Base-by-base conservation (phyloP, 2,113 vertebrate genomes). In the Lophius piscatorius region DNA sequence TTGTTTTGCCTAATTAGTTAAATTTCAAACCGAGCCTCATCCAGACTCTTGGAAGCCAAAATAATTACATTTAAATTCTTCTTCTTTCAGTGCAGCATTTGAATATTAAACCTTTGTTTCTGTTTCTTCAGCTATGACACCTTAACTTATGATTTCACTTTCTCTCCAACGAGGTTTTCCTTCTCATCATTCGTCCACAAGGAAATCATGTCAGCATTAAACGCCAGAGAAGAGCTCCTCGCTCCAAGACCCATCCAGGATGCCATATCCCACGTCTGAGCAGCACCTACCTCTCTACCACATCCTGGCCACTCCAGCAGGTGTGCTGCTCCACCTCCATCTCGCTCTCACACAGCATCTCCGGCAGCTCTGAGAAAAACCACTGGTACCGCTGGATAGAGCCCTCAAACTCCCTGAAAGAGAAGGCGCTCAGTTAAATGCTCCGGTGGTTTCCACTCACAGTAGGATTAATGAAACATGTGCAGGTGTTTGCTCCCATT, bases 291-390 rank as follows among this genome's bases (percentile, higher is more conserved):
- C 94, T 96, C 68, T 95, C 94, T 1, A 94, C 93, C 4, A 95
- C 93, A 38, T 94, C 93, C 63, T 93, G 90, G 66, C 95, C 94
- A 0, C 91, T 94, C 95, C 95, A 96, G 82, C 95, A 96, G 18
- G 93, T 93, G 54, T 93, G 93, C 80, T 94, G 93, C 69, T 95
- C 93, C 29, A 91, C 91, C 82, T 92, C 92, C 82, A 93, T 91
- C 74, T 95, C 94, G 14, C 91, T 93, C 70, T 95, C 94, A 46
- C 95, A 96, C 14, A 96, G 91, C 74, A 93, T 89, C 78, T 94
- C 94, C 24, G 94, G 92, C 74, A 96, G 68, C 13, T 93, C 91
- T 0, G 93, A 91, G 68, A 94, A 94, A 64, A 96, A 94, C 57
- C 90, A 89, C 66, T 87, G 90, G 85, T 93, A 95, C 0, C 93